phyloP scores from a whole-genome alignment of 2,113 vertebrate genomes.

The Ovis aries region ARS-UI_Ramb_v3.0 NC_056064.1:28414001-28414500 shows the following conservation, averaged over 20 bases:
- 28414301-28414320: not conserved
- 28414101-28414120: not conserved
- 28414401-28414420: not conserved
- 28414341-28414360: not conserved
- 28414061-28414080: not conserved
- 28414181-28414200: not conserved
- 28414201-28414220: not conserved
- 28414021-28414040: not conserved
- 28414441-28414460: not conserved
- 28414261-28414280: not conserved
- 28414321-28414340: not conserved
- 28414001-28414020: not conserved
- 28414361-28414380: not conserved
- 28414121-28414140: not conserved
- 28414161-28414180: not conserved
- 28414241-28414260: not conserved
- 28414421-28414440: not conserved
- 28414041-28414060: not conserved
- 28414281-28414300: not conserved
- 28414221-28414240: not conserved
- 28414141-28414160: not conserved
- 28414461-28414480: not conserved
- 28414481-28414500: not conserved
- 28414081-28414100: not conserved
- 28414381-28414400: not conserved